Base-by-base conservation (phyloP, 2,888 invertebrate species). In the Atrina japonica region DNA sequence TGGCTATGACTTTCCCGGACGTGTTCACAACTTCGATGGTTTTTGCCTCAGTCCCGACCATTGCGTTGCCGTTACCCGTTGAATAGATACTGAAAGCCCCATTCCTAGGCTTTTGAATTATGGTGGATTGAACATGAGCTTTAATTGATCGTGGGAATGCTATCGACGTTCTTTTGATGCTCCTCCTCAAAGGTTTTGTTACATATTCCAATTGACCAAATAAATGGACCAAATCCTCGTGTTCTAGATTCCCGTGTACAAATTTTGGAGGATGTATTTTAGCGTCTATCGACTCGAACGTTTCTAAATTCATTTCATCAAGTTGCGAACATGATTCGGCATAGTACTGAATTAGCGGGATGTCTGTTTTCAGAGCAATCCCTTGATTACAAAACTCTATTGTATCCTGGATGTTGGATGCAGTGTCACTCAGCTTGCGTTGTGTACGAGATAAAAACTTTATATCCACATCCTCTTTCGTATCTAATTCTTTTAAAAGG, bases 51-150 rank as follows among this genome's bases (percentile, higher is more conserved):
- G 61, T 61, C 29, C 61, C 61, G 9, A 61, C 23, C 35, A 61
- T 61, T 14, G 49, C 61, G 21, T 61, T 61, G 47, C 61, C 61
- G 35, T 61, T 61, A 30, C 49, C 47, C 18, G 61, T 61, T 5
- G 61, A 29, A 18, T 27, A 30, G n/a, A 61, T 23, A 61, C 61
- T 43, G 49, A 47, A 49, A 27, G 47, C 30, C 5, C 61, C 61
- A 49, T 49, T 30, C 30, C 61, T 47, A 2, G 61, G 49, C 27
- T 61, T 61, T 35, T 61, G 61, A 3, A 16, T 30, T 27, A 61
- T 27, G 27, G 29, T 30, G 14, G 43, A 45, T 27, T 30, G 45
- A 16, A 61, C 49, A 18, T 49, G 41, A 18, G 61, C 49, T 49
- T 61, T 41, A 14, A 61, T 30, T 18, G 16, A 30, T 29, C 16